phyloP scores from a whole-genome alignment of 2,888 invertebrate species.

The Drosophila planitibia region DNA sequence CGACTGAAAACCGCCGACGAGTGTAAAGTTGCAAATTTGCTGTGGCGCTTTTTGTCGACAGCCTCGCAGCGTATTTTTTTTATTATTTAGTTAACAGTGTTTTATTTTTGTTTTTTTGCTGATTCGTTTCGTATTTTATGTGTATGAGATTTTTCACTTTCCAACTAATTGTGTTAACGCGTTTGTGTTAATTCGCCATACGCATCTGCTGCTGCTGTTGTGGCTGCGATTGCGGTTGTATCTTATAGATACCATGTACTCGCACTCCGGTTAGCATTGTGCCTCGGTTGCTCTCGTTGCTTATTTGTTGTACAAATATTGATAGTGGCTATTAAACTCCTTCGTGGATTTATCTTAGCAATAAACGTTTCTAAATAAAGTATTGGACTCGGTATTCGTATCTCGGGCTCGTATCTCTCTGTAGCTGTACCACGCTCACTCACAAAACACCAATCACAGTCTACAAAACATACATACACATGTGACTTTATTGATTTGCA shows the following conservation, averaged over 20 bases:
- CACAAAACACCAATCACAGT: neutral
- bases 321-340: constrained; percentile 64
- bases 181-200: constrained; percentile 72
- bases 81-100: constrained; percentile 48
- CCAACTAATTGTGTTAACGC: constrained; percentile 78
- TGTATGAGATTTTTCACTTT: constrained; percentile 68
- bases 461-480: constrained; percentile 3
- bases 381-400: constrained; percentile 37
- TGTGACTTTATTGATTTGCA: constrained; percentile 65
- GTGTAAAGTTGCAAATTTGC: constrained; percentile 74
- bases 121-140: constrained; percentile 41
- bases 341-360: constrained; percentile 70
- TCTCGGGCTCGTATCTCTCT: constrained; percentile 7
- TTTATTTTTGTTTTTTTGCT: constrained; percentile 40
- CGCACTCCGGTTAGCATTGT: constrained; percentile 18
- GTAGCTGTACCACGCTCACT: constrained; percentile 1
- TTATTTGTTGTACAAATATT: constrained; percentile 76
- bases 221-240: constrained; percentile 33
- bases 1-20: constrained; percentile 73
- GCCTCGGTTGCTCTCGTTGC: constrained; percentile 44
- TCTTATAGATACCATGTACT: constrained; percentile 55
- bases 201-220: constrained; percentile 57
- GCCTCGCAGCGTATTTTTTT: constrained; percentile 40
- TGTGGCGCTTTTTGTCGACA: constrained; percentile 69
- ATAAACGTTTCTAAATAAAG: constrained; percentile 62